Conservation (phyloP, 1,140 invertebrate genomes). For the Panagrolaimus sp. region DNA sequence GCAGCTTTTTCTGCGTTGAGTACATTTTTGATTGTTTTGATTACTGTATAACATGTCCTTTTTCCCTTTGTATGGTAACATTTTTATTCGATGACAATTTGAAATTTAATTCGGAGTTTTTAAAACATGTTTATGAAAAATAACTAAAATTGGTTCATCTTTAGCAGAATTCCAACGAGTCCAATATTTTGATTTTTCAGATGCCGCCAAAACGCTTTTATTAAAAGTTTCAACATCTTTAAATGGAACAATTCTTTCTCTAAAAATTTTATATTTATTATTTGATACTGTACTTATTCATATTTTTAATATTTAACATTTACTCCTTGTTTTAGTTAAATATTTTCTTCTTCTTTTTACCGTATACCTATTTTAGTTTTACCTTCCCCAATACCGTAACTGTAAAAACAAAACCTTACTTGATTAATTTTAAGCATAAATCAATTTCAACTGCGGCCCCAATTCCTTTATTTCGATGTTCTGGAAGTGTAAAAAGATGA, state of each 20-base stretch:
- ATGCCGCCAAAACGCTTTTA: not conserved
- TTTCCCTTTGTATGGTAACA: no score
- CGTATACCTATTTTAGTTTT: no score
- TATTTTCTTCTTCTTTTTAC: no score
- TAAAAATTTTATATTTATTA: not conserved
- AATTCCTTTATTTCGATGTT: not conserved
- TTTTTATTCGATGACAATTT: no score
- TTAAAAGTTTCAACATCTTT: conserved; percentile 13
- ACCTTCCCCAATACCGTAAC: no score
- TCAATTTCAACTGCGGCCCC: conserved; percentile 3
- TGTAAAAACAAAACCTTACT: not conserved
- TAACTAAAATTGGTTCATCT: not conserved
- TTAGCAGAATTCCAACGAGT: not conserved
- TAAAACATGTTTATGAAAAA: not conserved
- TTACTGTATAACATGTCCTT: no score
- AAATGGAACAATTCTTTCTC: not conserved
- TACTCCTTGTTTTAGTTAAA: no score
- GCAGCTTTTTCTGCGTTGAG: no score
- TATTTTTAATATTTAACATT: no score
- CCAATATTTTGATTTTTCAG: not conserved
- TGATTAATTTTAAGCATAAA: not conserved
- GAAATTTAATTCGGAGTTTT: not conserved
- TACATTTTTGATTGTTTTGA: no score
- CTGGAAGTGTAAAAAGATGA: not conserved
- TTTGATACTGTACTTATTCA: not conserved